phyloP scores from a whole-genome alignment of 2,797 vertebrate species.

The Poecilia picta region DNA sequence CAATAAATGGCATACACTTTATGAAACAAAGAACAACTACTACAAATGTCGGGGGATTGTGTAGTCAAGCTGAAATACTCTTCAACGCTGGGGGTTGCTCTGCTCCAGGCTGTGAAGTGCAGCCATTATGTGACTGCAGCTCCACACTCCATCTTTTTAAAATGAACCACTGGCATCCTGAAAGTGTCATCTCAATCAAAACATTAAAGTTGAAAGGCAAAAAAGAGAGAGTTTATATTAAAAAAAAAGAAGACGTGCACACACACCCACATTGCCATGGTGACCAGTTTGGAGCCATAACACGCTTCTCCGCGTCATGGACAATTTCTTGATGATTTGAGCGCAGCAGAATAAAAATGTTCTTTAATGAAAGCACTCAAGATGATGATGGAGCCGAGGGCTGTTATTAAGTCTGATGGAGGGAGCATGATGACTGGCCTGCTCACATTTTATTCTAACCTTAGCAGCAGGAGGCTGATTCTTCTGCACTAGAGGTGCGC shows the following conservation, averaged over 20 bases:
- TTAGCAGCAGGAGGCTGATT: constrained; percentile 41
- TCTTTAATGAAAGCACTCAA: constrained; percentile 68
- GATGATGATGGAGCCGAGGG: constrained; percentile 57
- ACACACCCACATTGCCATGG: constrained; percentile 51
- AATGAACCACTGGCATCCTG: constrained; percentile 28
- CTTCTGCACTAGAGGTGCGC: constrained; percentile 16
- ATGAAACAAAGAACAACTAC: constrained; percentile 1
- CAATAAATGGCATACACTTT: not conserved
- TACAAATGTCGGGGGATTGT: constrained; percentile 19
- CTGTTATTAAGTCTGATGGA: constrained; percentile 50
- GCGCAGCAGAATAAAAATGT: constrained; percentile 54
- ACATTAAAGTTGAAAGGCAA: constrained; percentile 40
- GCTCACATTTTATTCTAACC: constrained; percentile 26
- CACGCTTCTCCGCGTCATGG: constrained; percentile 15
- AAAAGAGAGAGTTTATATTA: not conserved
- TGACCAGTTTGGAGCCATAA: constrained; percentile 66
- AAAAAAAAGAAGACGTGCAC: constrained; percentile 3
- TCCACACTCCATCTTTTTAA: constrained; percentile 35
- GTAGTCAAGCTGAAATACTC: constrained; percentile 28
- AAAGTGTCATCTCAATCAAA: constrained; percentile 45
- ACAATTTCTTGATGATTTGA: constrained; percentile 31
- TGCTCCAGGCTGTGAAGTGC: constrained; percentile 21
- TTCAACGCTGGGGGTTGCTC: constrained; percentile 4
- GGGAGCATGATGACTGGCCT: constrained; percentile 42
- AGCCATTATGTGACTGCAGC: constrained; percentile 23